Percentiles rank a stretch among this genome's conserved stretches.
Conservation (phyloP, 2,797 vertebrate species). For the Myotis vivesi region DNA sequence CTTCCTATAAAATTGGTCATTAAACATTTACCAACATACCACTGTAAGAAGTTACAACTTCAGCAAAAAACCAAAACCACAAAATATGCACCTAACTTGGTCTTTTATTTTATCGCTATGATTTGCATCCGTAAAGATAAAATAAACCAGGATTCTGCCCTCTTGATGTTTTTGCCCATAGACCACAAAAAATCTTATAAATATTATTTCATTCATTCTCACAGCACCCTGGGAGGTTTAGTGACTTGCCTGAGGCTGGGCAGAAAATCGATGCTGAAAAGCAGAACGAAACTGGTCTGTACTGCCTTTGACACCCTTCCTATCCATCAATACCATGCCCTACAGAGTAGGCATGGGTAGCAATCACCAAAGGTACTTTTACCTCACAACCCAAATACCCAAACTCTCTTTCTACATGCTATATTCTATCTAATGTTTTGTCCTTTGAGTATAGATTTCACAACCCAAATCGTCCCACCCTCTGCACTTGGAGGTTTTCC, state of each 20-base stretch:
- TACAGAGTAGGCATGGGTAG: neutral
- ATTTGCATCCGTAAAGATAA: conserved; percentile 26
- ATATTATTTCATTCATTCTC: conserved; percentile 35
- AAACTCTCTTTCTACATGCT: neutral
- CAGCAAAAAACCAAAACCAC: conserved; percentile 10
- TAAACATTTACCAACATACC: conserved; percentile 4
- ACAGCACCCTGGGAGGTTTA: conserved; percentile 17
- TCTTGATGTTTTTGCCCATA: neutral
- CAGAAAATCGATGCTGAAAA: conserved; percentile 40
- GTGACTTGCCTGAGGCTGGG: conserved; percentile 31
- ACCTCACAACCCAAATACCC: neutral
- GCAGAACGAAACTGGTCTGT: neutral
- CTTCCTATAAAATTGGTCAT: neutral
- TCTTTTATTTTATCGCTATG: conserved; percentile 12
- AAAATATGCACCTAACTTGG: conserved; percentile 7
- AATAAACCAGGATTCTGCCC: conserved; percentile 26
- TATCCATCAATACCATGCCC: neutral
- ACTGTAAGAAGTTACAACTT: conserved; percentile 1
- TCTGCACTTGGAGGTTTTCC: neutral
- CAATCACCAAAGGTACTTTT: neutral
- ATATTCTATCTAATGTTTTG: neutral
- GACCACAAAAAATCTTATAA: conserved; percentile 46
- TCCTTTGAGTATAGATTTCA: neutral
- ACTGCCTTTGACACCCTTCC: neutral
- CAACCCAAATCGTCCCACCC: neutral